Percentiles rank a stretch among this genome's conserved stretches.
These are phyloP conservation scores for Drosophila auraria DNA, from an alignment of 1,140 invertebrate species.

Conservation along the genomic window DNA sequence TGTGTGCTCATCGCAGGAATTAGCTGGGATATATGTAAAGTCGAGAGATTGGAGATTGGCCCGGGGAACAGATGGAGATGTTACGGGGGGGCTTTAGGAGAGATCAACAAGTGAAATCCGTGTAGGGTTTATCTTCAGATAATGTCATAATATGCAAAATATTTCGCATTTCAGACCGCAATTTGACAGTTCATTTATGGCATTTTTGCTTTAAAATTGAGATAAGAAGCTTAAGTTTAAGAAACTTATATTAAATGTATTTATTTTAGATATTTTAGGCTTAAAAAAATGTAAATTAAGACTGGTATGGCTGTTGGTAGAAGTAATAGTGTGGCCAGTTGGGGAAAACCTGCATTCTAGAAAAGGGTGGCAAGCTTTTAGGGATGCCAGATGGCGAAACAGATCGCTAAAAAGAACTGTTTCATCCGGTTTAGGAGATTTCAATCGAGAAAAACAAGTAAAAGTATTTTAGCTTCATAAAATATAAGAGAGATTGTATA, in stretches of 20 bases:
- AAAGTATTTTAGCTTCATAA: too few relatives aligned
- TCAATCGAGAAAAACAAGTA: too few relatives aligned
- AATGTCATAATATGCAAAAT: slow-evolving; percentile 4
- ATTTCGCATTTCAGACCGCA: neutral
- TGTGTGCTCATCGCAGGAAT: slow-evolving; percentile 40
- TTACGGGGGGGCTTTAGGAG: neutral
- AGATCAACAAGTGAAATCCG: slow-evolving; percentile 27
- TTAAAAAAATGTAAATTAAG: too few relatives aligned
- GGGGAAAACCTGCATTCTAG: too few relatives aligned
- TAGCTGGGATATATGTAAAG: slow-evolving; percentile 37
- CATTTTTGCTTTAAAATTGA: neutral
- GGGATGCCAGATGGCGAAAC: too few relatives aligned
- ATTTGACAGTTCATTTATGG: neutral
- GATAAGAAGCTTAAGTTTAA: too few relatives aligned
- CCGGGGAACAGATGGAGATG: slow-evolving; percentile 17
- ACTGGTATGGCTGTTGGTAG: too few relatives aligned
- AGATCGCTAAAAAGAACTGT: too few relatives aligned
- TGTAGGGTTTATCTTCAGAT: neutral
- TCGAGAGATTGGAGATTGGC: slow-evolving; percentile 30
- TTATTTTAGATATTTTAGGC: neutral
- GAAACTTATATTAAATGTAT: neutral
- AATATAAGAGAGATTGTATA: too few relatives aligned
- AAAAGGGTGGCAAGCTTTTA: too few relatives aligned
- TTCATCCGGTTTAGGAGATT: too few relatives aligned
- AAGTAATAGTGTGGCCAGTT: too few relatives aligned